These are phyloP conservation scores for Acleris literana DNA, from an alignment of 2,888 invertebrate genomes.

Conservation along the genomic window DNA sequence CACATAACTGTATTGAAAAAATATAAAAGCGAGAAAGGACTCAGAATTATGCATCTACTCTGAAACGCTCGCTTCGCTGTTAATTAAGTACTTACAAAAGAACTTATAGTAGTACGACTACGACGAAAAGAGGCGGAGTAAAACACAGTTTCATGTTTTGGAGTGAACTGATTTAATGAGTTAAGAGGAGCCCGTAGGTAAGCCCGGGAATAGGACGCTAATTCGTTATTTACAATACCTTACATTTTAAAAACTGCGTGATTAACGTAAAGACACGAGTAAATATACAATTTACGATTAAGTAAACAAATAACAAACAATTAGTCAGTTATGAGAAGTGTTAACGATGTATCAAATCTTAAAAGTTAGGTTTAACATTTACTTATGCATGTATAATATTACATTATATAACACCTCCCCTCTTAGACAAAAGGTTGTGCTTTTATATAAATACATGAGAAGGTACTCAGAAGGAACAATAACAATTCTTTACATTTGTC, in stretches of 20 bases:
- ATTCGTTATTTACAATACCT: neutral
- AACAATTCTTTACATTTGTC: conserved; percentile 4
- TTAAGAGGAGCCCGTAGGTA: too few species aligned
- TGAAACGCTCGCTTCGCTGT: too few species aligned
- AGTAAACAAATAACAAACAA: neutral
- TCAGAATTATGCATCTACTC: too few species aligned
- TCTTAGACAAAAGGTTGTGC: too few species aligned
- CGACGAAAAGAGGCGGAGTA: neutral
- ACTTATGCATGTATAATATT: neutral
- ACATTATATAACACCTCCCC: too few species aligned
- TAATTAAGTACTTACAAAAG: too few species aligned
- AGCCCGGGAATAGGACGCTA: neutral
- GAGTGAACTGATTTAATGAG: neutral
- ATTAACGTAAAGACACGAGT: neutral
- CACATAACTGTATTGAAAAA: too few species aligned
- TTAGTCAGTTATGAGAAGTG: neutral
- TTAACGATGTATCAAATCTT: neutral
- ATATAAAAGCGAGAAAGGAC: too few species aligned
- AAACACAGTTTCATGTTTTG: neutral
- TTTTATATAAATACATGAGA: too few species aligned
- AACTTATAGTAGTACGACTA: too few species aligned
- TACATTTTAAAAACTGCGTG: neutral
- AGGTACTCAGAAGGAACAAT: too few species aligned
- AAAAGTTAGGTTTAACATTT: neutral
- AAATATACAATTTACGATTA: neutral